These are phyloP conservation scores for Oncorhynchus nerka DNA, from an alignment of 2,113 vertebrate species.

Conservation along the genomic window DNA sequence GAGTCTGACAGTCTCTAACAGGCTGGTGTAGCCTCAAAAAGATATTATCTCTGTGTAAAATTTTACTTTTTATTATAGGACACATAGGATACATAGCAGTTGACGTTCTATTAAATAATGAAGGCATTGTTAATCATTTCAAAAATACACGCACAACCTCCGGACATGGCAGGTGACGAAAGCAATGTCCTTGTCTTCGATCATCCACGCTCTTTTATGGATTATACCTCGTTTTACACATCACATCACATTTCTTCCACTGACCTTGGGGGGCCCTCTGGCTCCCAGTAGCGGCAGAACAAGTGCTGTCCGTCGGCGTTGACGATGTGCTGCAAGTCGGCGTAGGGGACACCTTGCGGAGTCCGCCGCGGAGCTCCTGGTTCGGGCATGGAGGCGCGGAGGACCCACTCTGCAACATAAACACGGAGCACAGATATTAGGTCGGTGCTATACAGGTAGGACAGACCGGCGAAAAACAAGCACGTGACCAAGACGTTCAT, in stretches of 20 bases:
- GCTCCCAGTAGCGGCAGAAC: conserved; percentile 96
- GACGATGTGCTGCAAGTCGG: conserved; percentile 84
- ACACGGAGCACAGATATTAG: conserved; percentile 51
- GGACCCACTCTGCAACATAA: conserved; percentile 59
- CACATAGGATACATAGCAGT: no score
- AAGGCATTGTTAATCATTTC: no score
- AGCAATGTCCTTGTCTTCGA: no score
- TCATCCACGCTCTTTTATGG: no score
- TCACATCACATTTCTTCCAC: conserved; percentile 40
- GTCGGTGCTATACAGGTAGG: conserved; percentile 64
- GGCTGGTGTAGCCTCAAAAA: no score
- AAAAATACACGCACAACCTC: no score
- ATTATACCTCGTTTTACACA: neutral
- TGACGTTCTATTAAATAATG: no score
- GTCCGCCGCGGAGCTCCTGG: conserved; percentile 78
- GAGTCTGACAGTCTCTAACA: no score
- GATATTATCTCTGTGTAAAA: no score
- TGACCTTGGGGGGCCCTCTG: conserved; percentile 82
- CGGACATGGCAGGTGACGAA: no score
- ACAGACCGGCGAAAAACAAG: conserved; percentile 59
- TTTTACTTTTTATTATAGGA: no score
- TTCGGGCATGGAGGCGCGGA: conserved; percentile 80
- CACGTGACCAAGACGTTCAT: conserved; percentile 54
- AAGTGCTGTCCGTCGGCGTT: conserved; percentile 89
- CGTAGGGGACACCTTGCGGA: conserved; percentile 83